These are phyloP conservation scores for Pseudococcus jackbeardsleyi DNA, from an alignment of 2,888 invertebrate species.

Conservation along the genomic window DNA sequence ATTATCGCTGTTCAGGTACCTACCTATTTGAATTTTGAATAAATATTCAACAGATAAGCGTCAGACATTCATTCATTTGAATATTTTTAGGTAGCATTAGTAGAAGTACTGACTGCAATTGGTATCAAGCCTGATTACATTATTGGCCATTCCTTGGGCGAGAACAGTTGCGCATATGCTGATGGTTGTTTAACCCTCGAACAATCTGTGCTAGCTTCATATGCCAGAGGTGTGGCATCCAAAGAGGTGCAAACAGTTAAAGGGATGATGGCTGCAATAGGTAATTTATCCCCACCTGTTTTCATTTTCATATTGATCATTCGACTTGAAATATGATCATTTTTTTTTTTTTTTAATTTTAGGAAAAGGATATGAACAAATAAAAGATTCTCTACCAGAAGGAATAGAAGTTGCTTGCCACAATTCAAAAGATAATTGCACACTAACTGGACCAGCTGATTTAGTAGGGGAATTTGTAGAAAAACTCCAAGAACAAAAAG, in stretches of 20 bases:
- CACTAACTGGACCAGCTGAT: conserved; percentile 82
- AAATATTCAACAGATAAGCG: background rate
- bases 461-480: conserved; percentile 75
- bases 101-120: conserved; percentile 76
- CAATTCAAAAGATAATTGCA: conserved; percentile 83
- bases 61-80: background rate
- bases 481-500: conserved; percentile 70
- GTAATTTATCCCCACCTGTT: conserved; percentile 67
- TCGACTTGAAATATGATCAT: background rate
- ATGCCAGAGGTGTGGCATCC: conserved; percentile 73
- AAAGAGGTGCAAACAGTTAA: conserved; percentile 70
- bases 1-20: conserved; percentile 79
- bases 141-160: conserved; percentile 79
- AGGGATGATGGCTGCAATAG: conserved; percentile 74
- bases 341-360: background rate
- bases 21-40: conserved; percentile 61
- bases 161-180: conserved; percentile 77
- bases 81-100: conserved; percentile 73
- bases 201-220: conserved; percentile 76
- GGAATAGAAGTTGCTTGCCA: conserved; percentile 85
- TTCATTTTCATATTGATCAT: background rate
- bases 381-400: conserved; percentile 68
- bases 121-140: conserved; percentile 81
- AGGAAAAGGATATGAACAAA: conserved; percentile 68
- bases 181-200: conserved; percentile 76